Conservation (phyloP, 2,888 invertebrate species). For the Ennomos erosarius region DNA sequence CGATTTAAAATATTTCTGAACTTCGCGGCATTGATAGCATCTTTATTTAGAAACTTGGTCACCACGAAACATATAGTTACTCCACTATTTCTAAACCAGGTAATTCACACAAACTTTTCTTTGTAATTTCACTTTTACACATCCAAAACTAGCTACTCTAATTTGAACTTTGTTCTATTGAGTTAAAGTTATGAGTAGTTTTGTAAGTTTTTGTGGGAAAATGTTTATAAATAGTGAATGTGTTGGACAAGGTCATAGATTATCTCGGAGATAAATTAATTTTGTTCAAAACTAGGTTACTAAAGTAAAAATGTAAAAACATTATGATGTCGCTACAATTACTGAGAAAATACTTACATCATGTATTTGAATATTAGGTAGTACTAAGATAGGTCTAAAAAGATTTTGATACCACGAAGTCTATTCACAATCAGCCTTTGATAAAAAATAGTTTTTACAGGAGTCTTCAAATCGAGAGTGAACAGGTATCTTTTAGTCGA, state of each 20-base stretch:
- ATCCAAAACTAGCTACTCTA: not conserved
- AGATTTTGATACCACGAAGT: too few relatives aligned
- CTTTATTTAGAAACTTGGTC: slow-evolving; percentile 24
- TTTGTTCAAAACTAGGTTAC: slow-evolving; percentile 29
- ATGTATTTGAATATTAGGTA: too few relatives aligned
- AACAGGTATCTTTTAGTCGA: too few relatives aligned
- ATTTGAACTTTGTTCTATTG: slow-evolving; percentile 12
- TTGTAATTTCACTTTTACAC: slow-evolving; percentile 42
- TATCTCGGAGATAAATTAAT: slow-evolving; percentile 35
- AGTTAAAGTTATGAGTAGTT: slow-evolving; percentile 9
- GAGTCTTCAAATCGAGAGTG: too few relatives aligned
- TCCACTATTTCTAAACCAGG: slow-evolving; percentile 35
- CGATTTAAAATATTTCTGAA: not conserved
- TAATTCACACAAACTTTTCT: slow-evolving; percentile 41
- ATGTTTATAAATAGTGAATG: slow-evolving; percentile 35
- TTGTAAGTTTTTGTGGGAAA: slow-evolving; percentile 29
- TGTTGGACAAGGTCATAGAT: slow-evolving; percentile 40
- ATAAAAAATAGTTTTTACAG: too few relatives aligned
- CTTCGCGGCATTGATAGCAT: slow-evolving; percentile 20
- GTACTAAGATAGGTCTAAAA: too few relatives aligned
- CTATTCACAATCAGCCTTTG: too few relatives aligned
- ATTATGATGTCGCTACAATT: slow-evolving; percentile 6
- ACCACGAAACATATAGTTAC: slow-evolving; percentile 20
- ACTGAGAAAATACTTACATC: not conserved
- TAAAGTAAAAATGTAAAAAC: slow-evolving; percentile 22